Evolutionary conservation across 2,113 vertebrate species (phyloP).

Genomic region (Albula goreensis): DNA sequence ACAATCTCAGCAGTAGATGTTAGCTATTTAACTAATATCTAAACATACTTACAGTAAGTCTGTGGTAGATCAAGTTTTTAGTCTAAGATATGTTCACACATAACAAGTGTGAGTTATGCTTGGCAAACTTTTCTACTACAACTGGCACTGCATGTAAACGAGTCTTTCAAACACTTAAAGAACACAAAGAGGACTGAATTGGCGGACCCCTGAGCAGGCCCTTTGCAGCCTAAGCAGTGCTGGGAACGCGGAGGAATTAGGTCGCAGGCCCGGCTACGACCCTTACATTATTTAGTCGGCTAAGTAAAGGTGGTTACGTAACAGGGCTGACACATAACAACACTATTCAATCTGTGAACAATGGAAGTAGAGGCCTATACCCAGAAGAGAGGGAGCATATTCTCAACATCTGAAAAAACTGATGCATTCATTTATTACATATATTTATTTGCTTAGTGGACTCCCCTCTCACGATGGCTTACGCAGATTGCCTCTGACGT

Average conservation of each 20-base stretch:
- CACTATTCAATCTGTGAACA: slow-evolving; percentile 4
- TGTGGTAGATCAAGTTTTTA: neutral
- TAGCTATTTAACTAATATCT: neutral
- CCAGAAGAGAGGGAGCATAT: neutral
- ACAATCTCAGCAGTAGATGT: neutral
- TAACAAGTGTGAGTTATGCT: neutral
- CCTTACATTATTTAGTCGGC: slow-evolving; percentile 29
- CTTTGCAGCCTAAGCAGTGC: neutral
- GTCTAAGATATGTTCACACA: neutral
- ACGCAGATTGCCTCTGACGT: neutral
- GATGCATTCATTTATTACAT: neutral
- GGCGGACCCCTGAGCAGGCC: neutral
- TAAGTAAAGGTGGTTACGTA: slow-evolving; percentile 22
- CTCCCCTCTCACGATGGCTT: neutral
- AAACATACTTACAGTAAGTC: neutral
- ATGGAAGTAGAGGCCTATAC: neutral
- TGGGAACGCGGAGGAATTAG: slow-evolving; percentile 14
- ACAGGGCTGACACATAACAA: slow-evolving; percentile 10
- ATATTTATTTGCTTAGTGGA: neutral
- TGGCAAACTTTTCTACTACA: neutral
- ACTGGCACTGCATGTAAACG: neutral
- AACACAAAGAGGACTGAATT: neutral
- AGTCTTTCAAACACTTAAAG: neutral
- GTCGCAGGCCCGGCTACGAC: slow-evolving; percentile 27
- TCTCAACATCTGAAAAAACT: neutral